These are phyloP conservation scores for Pseudorectes ferrugineus DNA, from an alignment of 2,113 vertebrate genomes.

Conservation along the genomic window DNA sequence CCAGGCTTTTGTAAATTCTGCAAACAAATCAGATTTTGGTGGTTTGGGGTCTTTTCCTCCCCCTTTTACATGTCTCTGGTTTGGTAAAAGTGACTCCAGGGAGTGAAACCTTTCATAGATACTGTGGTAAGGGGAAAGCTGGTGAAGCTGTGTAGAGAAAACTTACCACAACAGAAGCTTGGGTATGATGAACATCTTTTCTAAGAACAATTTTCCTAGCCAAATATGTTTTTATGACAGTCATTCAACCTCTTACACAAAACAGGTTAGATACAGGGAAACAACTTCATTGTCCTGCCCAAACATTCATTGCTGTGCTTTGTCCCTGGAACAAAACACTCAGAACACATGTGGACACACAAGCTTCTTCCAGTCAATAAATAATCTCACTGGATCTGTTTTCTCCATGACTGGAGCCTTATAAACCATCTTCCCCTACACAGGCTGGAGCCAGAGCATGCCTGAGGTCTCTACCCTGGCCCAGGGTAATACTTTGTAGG, in stretches of 20 bases:
- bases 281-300: not conserved
- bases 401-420: not conserved
- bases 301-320: not conserved
- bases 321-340: not conserved
- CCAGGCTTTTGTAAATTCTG: not conserved
- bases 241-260: not conserved
- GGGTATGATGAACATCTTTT: not conserved
- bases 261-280: not conserved
- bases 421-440: not conserved
- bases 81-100: not conserved
- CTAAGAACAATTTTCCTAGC: not conserved
- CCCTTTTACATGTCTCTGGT: not conserved
- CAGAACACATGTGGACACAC: not conserved
- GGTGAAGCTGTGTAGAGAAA: not conserved
- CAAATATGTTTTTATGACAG: not conserved
- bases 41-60: not conserved
- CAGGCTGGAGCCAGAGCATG: not conserved
- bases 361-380: slow-evolving; percentile 9
- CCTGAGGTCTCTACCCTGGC: not conserved
- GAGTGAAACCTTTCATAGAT: not conserved
- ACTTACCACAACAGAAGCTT: not conserved
- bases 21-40: not conserved
- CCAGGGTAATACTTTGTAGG: not conserved
- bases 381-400: not conserved
- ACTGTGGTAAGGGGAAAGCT: not conserved